Evolutionary conservation across 30 jellyfish, hydroid and myxozoan species (phyloP).

Genomic region (Phacellophora camtschatica): DNA sequence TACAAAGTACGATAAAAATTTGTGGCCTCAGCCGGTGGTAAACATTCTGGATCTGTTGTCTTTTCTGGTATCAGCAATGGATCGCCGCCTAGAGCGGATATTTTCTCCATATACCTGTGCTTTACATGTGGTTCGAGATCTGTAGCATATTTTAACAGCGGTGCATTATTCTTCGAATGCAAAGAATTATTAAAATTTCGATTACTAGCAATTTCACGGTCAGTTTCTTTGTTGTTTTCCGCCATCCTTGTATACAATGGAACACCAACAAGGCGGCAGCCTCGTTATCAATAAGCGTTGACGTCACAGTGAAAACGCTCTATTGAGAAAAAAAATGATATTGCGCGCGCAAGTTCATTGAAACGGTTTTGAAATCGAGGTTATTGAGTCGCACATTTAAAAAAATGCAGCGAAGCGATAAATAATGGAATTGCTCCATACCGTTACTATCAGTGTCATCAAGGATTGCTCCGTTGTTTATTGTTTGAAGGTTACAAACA

Average conservation of each 20-base stretch:
- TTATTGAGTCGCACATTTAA: too few relatives aligned
- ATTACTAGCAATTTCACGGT: not conserved
- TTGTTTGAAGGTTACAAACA: too few relatives aligned
- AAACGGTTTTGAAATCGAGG: too few relatives aligned
- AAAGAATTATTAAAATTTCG: not conserved
- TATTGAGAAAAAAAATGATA: not conserved
- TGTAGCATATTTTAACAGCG: not conserved
- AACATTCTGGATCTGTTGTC: not conserved
- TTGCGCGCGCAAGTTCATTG: too few relatives aligned
- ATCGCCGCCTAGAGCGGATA: too few relatives aligned
- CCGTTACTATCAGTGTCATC: too few relatives aligned
- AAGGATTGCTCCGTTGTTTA: too few relatives aligned
- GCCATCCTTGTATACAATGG: too few relatives aligned
- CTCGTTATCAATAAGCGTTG: not conserved
- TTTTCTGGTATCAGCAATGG: conserved; percentile 23
- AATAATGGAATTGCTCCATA: too few relatives aligned
- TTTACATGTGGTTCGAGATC: conserved; percentile 2
- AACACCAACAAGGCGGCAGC: not conserved
- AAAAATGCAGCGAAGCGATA: too few relatives aligned
- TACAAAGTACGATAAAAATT: conserved; percentile 33
- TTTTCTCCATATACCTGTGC: conserved; percentile 13
- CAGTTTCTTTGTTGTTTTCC: not conserved
- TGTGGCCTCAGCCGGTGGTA: conserved; percentile 25
- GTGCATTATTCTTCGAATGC: conserved; percentile 4
- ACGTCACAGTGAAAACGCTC: not conserved